phyloP scores from a whole-genome alignment of 2,797 vertebrate genomes.

The Sebastes baramenuke region DNA sequence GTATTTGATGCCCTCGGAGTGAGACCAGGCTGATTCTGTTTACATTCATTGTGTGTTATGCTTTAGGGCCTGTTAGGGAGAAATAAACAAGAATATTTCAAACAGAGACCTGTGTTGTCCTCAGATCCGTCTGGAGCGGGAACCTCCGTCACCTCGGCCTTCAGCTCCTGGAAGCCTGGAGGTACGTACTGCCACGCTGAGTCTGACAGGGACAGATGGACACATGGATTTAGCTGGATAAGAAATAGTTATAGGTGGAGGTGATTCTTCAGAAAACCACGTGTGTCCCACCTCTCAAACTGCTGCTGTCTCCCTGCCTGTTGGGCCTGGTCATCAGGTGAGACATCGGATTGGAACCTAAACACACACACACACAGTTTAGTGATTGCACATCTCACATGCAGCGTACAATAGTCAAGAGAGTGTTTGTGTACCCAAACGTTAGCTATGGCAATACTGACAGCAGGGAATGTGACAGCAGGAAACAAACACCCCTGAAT shows the following conservation, averaged over 20 bases:
- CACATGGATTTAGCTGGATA: background rate
- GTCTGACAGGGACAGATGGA: slow-evolving; percentile 68
- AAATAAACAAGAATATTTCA: no score
- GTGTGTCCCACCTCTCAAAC: slow-evolving; percentile 62
- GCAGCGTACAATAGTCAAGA: background rate
- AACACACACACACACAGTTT: slow-evolving; percentile 30
- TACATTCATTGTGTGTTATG: no score
- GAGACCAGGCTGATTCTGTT: no score
- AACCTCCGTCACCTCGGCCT: slow-evolving; percentile 90
- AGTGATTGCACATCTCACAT: background rate
- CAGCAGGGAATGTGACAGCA: slow-evolving; percentile 70
- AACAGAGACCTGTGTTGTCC: slow-evolving; percentile 69
- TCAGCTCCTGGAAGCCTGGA: slow-evolving; percentile 88
- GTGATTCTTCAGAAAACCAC: background rate
- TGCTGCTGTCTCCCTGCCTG: slow-evolving; percentile 76
- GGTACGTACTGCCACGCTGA: slow-evolving; percentile 81
- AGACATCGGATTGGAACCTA: slow-evolving; percentile 70
- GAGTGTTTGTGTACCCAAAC: slow-evolving; percentile 25
- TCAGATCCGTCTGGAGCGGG: slow-evolving; percentile 74
- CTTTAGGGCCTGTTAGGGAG: no score
- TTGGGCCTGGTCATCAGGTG: slow-evolving; percentile 72
- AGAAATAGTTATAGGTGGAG: background rate
- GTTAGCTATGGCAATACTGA: slow-evolving; percentile 49
- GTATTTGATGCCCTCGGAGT: no score
- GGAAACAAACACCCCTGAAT: slow-evolving; percentile 74